Evolutionary conservation across 2,797 vertebrate genomes (phyloP).

Genomic region (Urophycis tenuis): DNA sequence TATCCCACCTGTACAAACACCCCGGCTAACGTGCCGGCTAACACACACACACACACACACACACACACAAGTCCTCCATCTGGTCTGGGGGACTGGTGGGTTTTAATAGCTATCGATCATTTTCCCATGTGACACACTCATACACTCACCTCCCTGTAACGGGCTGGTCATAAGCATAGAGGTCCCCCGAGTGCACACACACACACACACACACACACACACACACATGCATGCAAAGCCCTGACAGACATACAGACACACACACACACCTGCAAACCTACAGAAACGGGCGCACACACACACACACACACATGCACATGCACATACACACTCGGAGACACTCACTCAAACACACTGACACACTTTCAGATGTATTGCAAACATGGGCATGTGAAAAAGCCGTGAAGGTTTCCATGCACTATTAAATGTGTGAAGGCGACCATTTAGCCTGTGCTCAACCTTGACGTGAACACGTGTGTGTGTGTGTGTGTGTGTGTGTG

Average conservation of each 20-base stretch:
- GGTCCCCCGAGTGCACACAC: not conserved
- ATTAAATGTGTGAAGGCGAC: slow-evolving; percentile 15
- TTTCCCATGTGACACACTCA: slow-evolving; percentile 59
- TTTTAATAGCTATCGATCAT: slow-evolving; percentile 78
- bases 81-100: slow-evolving; percentile 59
- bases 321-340: slow-evolving; percentile 11
- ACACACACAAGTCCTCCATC: slow-evolving; percentile 52
- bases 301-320: slow-evolving; percentile 21
- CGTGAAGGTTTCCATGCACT: slow-evolving; percentile 24
- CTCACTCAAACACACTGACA: slow-evolving; percentile 8
- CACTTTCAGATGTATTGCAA: too few relatives aligned
- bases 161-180: slow-evolving; percentile 37
- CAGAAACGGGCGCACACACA: not conserved
- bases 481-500: slow-evolving; percentile 12
- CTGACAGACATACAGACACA: not conserved
- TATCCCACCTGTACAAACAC: slow-evolving; percentile 81
- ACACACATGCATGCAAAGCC: slow-evolving; percentile 19
- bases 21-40: slow-evolving; percentile 40
- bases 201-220: slow-evolving; percentile 16
- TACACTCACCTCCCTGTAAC: slow-evolving; percentile 60
- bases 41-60: slow-evolving; percentile 28
- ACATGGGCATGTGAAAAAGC: slow-evolving; percentile 19
- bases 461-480: slow-evolving; percentile 11
- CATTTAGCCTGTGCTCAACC: slow-evolving; percentile 10
- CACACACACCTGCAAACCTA: not conserved